Percentiles rank a stretch among this genome's conserved stretches.
Evolutionary conservation across 1,140 invertebrate species (phyloP).

Genomic region (Coenobita brevimanus): DNA sequence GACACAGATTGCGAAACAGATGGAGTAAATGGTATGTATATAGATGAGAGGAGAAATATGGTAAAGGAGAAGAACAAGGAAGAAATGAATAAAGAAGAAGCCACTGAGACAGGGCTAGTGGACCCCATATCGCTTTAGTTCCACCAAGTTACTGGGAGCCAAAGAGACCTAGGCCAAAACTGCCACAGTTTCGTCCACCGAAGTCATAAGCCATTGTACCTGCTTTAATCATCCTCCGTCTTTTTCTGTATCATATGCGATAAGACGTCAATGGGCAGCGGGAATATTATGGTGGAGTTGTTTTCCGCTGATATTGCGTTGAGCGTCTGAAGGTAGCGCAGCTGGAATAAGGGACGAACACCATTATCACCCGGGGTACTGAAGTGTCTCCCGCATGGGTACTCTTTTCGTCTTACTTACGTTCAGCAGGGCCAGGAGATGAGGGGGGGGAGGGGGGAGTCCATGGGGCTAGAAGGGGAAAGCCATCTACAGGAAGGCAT

Average conservation of each 20-base stretch:
- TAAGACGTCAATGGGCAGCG: slow-evolving; percentile 73
- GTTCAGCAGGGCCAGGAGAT: slow-evolving; percentile 19
- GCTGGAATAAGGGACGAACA: slow-evolving; percentile 74
- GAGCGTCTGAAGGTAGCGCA: slow-evolving; percentile 85
- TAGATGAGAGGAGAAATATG: background rate
- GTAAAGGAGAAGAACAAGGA: background rate
- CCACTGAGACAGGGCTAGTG: background rate
- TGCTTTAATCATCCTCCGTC: slow-evolving; percentile 58
- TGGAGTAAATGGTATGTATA: background rate
- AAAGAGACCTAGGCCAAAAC: slow-evolving; percentile 51
- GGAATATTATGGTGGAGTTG: slow-evolving; percentile 95
- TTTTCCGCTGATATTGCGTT: slow-evolving; percentile 82
- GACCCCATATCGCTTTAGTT: background rate
- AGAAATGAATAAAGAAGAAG: background rate
- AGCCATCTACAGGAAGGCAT: background rate
- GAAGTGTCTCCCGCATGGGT: background rate
- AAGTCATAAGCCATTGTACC: slow-evolving; percentile 63
- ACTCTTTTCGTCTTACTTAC: background rate
- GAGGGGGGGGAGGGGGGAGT: slow-evolving; percentile 3
- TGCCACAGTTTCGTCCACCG: slow-evolving; percentile 53
- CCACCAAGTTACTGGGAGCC: background rate
- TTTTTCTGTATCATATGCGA: slow-evolving; percentile 53
- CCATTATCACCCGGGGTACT: slow-evolving; percentile 31
- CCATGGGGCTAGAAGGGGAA: background rate
- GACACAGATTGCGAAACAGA: background rate